phyloP scores from a whole-genome alignment of 2,113 vertebrate genomes.

The Balaeniceps rex region DNA sequence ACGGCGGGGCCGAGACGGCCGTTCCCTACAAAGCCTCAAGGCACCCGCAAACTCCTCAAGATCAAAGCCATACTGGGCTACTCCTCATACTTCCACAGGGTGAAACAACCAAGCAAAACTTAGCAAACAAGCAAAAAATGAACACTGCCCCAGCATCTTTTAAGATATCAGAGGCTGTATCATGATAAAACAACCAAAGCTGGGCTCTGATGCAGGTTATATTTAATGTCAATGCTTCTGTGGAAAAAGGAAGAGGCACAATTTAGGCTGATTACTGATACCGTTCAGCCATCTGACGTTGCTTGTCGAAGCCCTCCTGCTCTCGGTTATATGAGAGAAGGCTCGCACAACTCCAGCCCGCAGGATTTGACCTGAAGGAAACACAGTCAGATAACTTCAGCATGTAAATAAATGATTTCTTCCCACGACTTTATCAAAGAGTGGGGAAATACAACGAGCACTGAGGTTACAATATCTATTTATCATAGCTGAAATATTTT shows the following conservation, averaged over 20 bases:
- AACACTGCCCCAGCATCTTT: not conserved
- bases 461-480: not conserved
- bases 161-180: not conserved
- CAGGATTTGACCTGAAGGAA: not conserved
- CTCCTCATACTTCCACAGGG: not conserved
- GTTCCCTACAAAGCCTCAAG: not conserved
- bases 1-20: not conserved
- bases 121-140: not conserved
- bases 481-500: not conserved
- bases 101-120: not conserved
- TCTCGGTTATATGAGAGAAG: not conserved
- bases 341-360: accelerated
- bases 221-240: not conserved
- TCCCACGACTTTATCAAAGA: not conserved
- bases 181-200: not conserved
- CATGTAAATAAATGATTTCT: not conserved
- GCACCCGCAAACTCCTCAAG: not conserved
- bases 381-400: not conserved
- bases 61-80: not conserved
- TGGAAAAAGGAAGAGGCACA: not conserved
- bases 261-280: not conserved
- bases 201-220: not conserved
- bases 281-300: not conserved
- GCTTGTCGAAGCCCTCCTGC: not conserved
- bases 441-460: not conserved